Conservation (phyloP, 2,888 invertebrate species). For the Vannuccia rotundouncinata region DNA sequence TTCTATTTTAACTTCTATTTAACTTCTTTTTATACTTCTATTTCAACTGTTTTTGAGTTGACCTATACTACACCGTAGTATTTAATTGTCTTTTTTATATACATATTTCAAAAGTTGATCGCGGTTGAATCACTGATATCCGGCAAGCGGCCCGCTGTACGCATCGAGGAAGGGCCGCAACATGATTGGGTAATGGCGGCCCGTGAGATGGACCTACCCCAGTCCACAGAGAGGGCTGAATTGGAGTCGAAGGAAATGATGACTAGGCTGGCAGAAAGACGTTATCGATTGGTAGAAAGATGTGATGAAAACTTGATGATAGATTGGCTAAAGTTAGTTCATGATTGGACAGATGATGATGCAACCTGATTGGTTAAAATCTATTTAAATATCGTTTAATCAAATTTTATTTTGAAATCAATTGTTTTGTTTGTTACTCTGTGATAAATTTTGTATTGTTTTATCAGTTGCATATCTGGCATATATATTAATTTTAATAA, state of each 20-base stretch:
- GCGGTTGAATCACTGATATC: background rate
- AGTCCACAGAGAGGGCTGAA: background rate
- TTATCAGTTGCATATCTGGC: too few species aligned
- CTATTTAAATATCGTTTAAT: too few species aligned
- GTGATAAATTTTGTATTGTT: too few species aligned
- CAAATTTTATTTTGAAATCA: too few species aligned
- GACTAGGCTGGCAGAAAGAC: background rate
- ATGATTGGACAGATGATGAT: slow-evolving; percentile 7
- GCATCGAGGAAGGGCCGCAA: background rate
- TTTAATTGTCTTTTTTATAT: too few species aligned
- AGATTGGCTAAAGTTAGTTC: background rate
- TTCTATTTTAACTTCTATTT: too few species aligned
- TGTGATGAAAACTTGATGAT: background rate
- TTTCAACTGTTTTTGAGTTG: too few species aligned
- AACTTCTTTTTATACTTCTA: too few species aligned
- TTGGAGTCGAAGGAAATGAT: background rate
- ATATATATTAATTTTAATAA: too few species aligned
- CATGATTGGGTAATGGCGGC: slow-evolving; percentile 5
- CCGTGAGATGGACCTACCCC: background rate
- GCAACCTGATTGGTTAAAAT: too few species aligned
- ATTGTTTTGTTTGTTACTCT: too few species aligned
- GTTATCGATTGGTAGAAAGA: background rate
- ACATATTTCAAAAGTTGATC: background rate
- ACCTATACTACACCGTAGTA: too few species aligned
- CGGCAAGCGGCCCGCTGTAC: background rate